Base-by-base conservation (phyloP, 2,113 vertebrate genomes). In the Siniperca knerii region DNA sequence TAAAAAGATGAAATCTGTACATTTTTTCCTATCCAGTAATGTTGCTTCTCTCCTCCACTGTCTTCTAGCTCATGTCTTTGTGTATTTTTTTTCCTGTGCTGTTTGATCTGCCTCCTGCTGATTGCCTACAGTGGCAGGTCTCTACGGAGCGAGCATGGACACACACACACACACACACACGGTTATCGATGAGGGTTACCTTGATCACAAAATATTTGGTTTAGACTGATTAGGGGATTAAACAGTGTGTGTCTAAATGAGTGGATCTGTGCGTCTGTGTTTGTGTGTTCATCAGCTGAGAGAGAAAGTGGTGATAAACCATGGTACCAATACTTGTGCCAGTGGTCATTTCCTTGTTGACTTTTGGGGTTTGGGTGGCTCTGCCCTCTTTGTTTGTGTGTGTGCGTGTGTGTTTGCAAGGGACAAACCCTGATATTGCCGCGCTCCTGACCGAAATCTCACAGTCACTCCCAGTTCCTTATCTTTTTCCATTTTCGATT, bases 31-130 rank as follows among this genome's bases (percentile, higher is more conserved):
- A 37, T 79, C 61, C 48, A 82, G 25, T 88, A 83, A 81, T 67
- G 80, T 60, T 79, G 33, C 83, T 73, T 77, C 57, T 42, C 2
- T 87, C 81, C 65, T 67, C 21, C 9, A 10, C 72, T 81, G 81
- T 86, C 79, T 73, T 84, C 64, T 85, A 48, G 71, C 77, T 75
- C 21, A 2, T 69, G 37, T 71, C 23, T 79, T 71, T 72, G 50
- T 48, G 29, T 35, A 11, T 2, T 50, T 77, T 52, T 78, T 52
- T 86, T 61, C 77, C 87, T 83, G 71, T 64, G 64, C 12, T 64
- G 65, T 61, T 88, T 79, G 64, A 79, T 78, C 81, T 91, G 84
- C 67, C 84, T 89, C 75, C 84, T 85, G 87, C 77, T 84, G 92
- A 92, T 93, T 91, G 83, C 48, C 75, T 20, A 61, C 65, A 72